A percentile compares a stretch with the other conserved stretches of the same genome.
These are phyloP conservation scores for Prorops nasuta DNA, from an alignment of 1,140 invertebrate genomes.

Conservation along the genomic window DNA sequence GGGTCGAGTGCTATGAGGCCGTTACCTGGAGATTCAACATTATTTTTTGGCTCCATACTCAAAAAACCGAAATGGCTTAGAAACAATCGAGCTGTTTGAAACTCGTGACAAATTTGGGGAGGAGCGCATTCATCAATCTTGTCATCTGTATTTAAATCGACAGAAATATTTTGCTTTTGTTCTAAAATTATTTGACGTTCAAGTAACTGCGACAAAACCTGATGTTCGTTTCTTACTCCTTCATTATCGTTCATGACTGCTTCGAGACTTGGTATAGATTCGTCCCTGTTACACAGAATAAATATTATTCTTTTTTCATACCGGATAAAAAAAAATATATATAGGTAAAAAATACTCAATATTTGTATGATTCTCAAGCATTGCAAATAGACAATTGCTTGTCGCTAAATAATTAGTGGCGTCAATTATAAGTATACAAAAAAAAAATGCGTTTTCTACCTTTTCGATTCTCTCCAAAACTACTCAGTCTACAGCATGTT, in stretches of 20 bases:
- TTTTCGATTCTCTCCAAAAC: too few species aligned
- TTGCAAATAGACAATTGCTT: too few species aligned
- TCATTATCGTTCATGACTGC: conserved; percentile 65
- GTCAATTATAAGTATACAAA: too few species aligned
- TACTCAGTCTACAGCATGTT: too few species aligned
- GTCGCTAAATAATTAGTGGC: too few species aligned
- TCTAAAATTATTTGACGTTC: conserved; percentile 56
- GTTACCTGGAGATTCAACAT: conserved; percentile 57
- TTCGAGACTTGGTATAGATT: conserved; percentile 77
- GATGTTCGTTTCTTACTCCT: conserved; percentile 53
- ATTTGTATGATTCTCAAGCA: background rate
- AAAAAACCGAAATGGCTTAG: conserved; percentile 93
- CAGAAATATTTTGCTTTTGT: conserved; percentile 56
- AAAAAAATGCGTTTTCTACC: too few species aligned
- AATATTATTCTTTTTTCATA: too few species aligned
- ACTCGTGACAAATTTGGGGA: conserved; percentile 82
- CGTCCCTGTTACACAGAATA: conserved; percentile 62
- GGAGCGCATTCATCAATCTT: conserved; percentile 73
- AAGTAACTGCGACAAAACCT: conserved; percentile 41
- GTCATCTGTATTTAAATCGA: conserved; percentile 54
- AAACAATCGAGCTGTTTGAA: conserved; percentile 91
- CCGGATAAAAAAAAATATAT: too few species aligned
- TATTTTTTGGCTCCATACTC: conserved; percentile 69
- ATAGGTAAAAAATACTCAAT: conserved; percentile 4
- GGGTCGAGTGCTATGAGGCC: conserved; percentile 77